Evolutionary conservation across 2,797 vertebrate genomes (phyloP), one percentile per base, ranked within the genome.

Genomic region (Emys orbicularis): DNA sequence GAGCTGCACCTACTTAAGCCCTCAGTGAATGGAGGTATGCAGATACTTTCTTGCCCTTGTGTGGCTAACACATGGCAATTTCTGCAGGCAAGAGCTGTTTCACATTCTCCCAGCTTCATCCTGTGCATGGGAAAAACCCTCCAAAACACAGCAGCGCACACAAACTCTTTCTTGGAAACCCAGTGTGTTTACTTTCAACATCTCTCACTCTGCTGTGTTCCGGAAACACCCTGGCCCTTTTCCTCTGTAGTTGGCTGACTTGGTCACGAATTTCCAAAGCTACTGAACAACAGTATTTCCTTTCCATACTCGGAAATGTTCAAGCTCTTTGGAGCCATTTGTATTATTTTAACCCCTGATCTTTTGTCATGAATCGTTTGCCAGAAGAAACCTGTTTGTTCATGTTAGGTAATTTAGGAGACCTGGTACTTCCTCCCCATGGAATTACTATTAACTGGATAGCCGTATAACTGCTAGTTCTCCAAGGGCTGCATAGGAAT

Each of bases 361-460:
- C 96, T 85, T 97, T 97, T 94, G 90, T 94, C 21, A 79, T 12
- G n/a, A 84, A 81, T 87, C 49, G 1, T 89, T 96, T 92, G 86
- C 92, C 89, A 93, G 94, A 84, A 97, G 88, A 96, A 83, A 56
- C 84, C 88, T 87, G 84, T 96, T 93, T 97, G 57, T 96, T 89
- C 83, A 9, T 92, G 84, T 61, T 96, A 47, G 1, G 29, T 11
- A 29, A 59, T 88, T 91, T 56, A 88, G 87, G 59, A 94, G 93
- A 50, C 12, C 49, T 92, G 84, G 82, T 27, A 56, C 90, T 95
- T 96, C 96, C 97, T 97, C 91, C 82, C 88, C 65, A 0, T 15
- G 90, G 92, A 90, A 79, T 47, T 80, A 53, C 68, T 65, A 83
- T 77, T 94, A 16, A 52, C 74, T 54, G 81, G 87, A 83, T 92